phyloP scores from a whole-genome alignment of 2,888 invertebrate genomes.

The Drosophila kambysellisi region DNA sequence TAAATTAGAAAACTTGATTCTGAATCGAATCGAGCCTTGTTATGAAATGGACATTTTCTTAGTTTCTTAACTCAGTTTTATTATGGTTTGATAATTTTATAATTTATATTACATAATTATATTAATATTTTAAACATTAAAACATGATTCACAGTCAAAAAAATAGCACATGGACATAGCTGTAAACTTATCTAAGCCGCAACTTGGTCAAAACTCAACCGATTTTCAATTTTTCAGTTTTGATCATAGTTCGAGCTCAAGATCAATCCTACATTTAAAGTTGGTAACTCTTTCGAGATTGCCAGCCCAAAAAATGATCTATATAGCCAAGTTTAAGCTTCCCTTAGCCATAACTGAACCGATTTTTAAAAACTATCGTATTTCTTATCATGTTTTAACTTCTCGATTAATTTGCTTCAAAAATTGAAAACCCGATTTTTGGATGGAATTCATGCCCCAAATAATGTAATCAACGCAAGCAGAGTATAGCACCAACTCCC shows the following conservation, averaged over 20 bases:
- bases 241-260: neutral
- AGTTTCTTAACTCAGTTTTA: neutral
- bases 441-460: neutral
- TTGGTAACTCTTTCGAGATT: no score
- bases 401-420: neutral
- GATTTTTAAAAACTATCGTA: neutral
- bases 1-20: neutral
- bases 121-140: neutral
- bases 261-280: neutral
- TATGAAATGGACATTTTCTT: neutral
- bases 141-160: neutral
- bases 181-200: neutral
- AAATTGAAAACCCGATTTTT: neutral
- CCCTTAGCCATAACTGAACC: neutral
- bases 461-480: neutral
- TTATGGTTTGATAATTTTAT: neutral
- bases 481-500: constrained; percentile 6
- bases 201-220: fast-evolving
- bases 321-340: no score
- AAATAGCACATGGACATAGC: fast-evolving
- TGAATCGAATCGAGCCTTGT: neutral
- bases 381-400: neutral
- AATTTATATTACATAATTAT: no score
- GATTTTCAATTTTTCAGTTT: fast-evolving
- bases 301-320: neutral